phyloP scores from a whole-genome alignment of 2,113 vertebrate species.

The Prionailurus viverrinus region DNA sequence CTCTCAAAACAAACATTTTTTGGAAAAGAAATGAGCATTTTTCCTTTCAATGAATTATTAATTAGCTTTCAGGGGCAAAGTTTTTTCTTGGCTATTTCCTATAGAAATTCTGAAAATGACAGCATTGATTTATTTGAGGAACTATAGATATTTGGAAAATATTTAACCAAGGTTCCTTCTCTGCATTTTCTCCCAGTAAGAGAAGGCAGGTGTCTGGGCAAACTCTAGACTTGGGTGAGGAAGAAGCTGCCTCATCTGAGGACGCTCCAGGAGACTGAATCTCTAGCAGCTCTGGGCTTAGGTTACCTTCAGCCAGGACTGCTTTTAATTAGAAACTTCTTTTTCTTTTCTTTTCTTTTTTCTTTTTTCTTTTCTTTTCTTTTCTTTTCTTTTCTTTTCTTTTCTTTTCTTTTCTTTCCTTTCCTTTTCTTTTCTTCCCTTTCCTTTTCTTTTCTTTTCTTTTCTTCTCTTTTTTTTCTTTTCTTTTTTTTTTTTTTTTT shows the following conservation, averaged over 20 bases:
- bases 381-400: neutral
- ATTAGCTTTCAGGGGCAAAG: slow-evolving; percentile 13
- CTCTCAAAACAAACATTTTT: no score
- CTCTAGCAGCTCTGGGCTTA: neutral
- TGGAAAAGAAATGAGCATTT: neutral
- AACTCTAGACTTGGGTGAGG: neutral
- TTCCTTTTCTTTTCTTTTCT: neutral
- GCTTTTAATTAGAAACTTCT: neutral
- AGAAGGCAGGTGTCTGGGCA: neutral
- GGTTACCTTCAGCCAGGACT: neutral
- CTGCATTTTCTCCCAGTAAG: neutral
- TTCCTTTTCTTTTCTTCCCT: neutral
- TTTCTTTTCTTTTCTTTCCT: neutral
- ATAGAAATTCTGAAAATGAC: neutral
- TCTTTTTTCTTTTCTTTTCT: rapidly evolving
- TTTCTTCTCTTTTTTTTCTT: no score
- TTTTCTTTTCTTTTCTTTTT: neutral
- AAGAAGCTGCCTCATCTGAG: neutral
- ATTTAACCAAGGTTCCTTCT: neutral
- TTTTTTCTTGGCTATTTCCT: neutral
- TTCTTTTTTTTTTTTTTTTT: neutral
- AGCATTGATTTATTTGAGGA: neutral
- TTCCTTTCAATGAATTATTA: neutral
- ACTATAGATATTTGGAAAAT: neutral
- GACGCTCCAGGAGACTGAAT: neutral